These are phyloP conservation scores for Cephalotes varians DNA, from an alignment of 2,888 invertebrate genomes.

Conservation along the genomic window DNA sequence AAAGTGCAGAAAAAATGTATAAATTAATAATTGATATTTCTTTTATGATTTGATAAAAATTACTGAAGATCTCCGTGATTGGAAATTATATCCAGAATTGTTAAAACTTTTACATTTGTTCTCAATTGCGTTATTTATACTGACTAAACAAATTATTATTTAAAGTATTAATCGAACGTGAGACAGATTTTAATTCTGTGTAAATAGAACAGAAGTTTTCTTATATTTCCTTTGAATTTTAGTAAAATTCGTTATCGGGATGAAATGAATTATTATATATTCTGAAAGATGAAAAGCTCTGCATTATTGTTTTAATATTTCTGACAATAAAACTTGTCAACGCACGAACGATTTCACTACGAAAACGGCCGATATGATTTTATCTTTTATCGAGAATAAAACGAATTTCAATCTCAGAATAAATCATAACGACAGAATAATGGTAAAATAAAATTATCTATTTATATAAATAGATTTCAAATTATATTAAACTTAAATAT, in stretches of 20 bases:
- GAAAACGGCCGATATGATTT: background rate
- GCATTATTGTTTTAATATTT: background rate
- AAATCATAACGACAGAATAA: background rate
- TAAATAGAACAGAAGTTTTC: background rate
- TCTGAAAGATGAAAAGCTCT: background rate
- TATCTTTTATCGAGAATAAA: background rate
- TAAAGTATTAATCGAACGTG: background rate
- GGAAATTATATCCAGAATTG: background rate
- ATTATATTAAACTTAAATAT: background rate
- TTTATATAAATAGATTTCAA: background rate
- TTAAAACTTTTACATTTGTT: background rate
- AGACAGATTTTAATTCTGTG: background rate
- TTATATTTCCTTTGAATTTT: background rate
- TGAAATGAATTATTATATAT: slow-evolving; percentile 19
- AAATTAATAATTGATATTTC: background rate
- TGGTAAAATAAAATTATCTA: background rate
- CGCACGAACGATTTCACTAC: background rate
- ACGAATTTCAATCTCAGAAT: background rate
- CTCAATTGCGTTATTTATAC: background rate
- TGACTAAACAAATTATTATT: slow-evolving; percentile 9
- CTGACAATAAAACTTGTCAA: background rate
- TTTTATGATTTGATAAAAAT: background rate
- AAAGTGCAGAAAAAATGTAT: background rate
- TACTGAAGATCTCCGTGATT: background rate
- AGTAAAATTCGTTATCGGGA: background rate